A percentile compares a stretch with the other conserved stretches of the same genome.
phyloP scores from a whole-genome alignment of 1,140 invertebrate species.

The Lepeophtheirus salmonis region DNA sequence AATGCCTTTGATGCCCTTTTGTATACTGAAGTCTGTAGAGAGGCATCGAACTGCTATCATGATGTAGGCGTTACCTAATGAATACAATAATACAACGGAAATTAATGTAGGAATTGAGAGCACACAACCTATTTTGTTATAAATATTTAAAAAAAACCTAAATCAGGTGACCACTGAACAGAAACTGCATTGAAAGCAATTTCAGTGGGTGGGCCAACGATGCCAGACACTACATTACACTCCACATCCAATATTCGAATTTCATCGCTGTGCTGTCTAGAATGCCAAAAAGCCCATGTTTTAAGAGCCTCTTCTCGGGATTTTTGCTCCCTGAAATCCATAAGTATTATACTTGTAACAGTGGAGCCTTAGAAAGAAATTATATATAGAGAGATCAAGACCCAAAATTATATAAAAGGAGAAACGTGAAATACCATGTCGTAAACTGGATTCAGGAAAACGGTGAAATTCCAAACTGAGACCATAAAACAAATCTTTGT shows the following conservation, averaged over 20 bases:
- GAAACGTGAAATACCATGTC: too few relatives aligned
- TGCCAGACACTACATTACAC: background rate
- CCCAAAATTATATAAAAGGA: too few relatives aligned
- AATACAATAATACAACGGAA: background rate
- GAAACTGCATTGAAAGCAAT: constrained; percentile 12
- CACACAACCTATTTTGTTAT: too few relatives aligned
- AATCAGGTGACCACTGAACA: background rate
- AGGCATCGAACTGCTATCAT: constrained; percentile 10
- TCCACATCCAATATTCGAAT: constrained; percentile 12
- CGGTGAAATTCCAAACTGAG: background rate
- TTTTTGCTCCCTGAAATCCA: constrained; percentile 5
- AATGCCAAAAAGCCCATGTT: constrained; percentile 10
- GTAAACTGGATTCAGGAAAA: background rate
- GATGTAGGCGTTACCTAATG: background rate
- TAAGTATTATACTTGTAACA: background rate
- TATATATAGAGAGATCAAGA: background rate
- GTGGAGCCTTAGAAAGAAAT: background rate
- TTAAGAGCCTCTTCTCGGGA: constrained; percentile 7
- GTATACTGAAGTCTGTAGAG: constrained; percentile 13
- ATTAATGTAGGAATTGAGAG: too few relatives aligned
- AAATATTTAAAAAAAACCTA: too few relatives aligned
- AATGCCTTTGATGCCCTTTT: constrained; percentile 15
- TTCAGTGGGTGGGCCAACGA: background rate
- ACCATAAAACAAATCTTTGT: constrained; percentile 9
- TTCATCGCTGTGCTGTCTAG: background rate